Percentiles rank a stretch among this genome's conserved stretches.
These are phyloP conservation scores for Microctonus hyperodae DNA, from an alignment of 2,888 invertebrate genomes.

Conservation along the genomic window DNA sequence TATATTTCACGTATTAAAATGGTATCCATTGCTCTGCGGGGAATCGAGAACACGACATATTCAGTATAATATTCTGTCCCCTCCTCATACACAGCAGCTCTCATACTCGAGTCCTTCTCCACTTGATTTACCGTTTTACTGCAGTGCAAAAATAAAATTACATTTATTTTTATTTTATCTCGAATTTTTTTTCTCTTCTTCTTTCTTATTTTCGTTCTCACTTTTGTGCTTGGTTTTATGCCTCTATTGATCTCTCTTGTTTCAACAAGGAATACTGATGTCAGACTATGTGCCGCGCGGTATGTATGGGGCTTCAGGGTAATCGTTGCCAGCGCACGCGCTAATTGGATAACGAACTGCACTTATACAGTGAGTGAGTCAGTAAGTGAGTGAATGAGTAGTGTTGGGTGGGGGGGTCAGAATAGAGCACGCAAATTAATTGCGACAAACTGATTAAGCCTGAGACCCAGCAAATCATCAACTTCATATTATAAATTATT, in stretches of 20 bases:
- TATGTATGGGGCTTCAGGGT: constrained; percentile 22
- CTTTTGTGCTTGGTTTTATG: constrained; percentile 24
- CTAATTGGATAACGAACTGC: constrained; percentile 32
- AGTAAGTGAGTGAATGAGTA: background rate
- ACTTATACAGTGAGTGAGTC: constrained; percentile 11
- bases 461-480: background rate
- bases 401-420: background rate
- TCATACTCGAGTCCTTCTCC: constrained; percentile 1
- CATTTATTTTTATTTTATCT: no score
- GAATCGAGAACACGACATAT: constrained; percentile 18
- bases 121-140: constrained; percentile 24
- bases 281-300: background rate
- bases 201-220: constrained; percentile 20
- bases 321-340: constrained; percentile 28
- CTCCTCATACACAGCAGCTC: no score
- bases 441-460: constrained; percentile 26
- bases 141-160: background rate
- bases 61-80: no score
- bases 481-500: no score
- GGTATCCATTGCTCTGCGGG: constrained; percentile 35
- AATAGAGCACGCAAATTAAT: constrained; percentile 16
- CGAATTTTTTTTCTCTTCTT: background rate
- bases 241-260: constrained; percentile 25
- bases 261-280: constrained; percentile 21
- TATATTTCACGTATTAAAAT: constrained; percentile 38